These are phyloP conservation scores for Heliconius aoede DNA, from an alignment of 2,888 invertebrate species.

Conservation along the genomic window DNA sequence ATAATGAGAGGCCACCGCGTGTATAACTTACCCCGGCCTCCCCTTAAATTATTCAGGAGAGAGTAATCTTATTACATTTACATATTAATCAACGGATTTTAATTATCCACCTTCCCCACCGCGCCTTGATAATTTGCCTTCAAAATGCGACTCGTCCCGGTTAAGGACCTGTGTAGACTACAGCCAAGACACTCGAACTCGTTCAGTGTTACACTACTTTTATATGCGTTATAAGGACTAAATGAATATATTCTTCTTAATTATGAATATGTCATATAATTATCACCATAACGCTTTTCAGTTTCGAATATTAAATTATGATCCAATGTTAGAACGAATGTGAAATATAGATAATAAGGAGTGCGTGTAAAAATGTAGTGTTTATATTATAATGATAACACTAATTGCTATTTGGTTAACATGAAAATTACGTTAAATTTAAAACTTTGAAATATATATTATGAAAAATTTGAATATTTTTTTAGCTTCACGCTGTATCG, in stretches of 20 bases:
- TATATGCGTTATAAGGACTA: not conserved
- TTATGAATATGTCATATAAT: not conserved
- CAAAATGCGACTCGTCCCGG: constrained; percentile 80
- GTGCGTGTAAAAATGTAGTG: no score
- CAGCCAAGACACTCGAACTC: constrained; percentile 25
- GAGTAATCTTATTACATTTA: constrained; percentile 99
- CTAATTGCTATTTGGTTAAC: no score
- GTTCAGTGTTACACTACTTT: constrained; percentile 1
- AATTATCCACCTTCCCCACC: constrained; percentile 90
- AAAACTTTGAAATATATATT: no score
- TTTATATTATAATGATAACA: no score
- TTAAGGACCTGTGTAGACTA: constrained; percentile 62
- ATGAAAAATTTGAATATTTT: no score
- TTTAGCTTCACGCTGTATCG: no score
- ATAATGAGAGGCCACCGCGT: constrained; percentile 76
- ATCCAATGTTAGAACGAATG: no score
- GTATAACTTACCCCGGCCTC: constrained; percentile 80
- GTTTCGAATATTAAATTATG: not conserved
- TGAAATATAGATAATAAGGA: no score
- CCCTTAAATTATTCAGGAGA: constrained; percentile 91
- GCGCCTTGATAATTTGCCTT: constrained; percentile 80
- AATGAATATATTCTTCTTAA: not conserved
- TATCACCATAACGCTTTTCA: not conserved
- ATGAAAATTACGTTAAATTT: no score
- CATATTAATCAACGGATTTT: constrained; percentile 99